Conservation (phyloP, 2,113 vertebrate genomes). For the Colinus virginianus region DNA sequence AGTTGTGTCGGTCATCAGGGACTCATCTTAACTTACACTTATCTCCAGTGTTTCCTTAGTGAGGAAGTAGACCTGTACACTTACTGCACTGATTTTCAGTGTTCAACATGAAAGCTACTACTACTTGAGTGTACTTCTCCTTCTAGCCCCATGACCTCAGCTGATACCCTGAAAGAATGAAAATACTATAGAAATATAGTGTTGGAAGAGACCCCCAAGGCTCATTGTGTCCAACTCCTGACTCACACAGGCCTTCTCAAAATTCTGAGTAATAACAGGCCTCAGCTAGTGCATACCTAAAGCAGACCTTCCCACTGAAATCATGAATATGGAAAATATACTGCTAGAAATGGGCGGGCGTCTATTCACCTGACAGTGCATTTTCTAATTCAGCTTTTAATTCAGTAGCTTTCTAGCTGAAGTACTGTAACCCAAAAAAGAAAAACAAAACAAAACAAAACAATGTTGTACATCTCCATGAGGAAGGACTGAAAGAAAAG, state of each 20-base stretch:
- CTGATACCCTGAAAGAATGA: neutral
- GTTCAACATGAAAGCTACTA: fast-evolving
- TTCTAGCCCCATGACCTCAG: neutral
- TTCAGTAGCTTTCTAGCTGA: neutral
- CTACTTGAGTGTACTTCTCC: neutral
- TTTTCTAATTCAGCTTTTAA: neutral
- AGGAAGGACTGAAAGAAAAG: neutral
- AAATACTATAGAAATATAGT: neutral
- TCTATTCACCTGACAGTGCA: neutral
- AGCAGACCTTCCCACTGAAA: neutral
- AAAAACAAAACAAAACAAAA: neutral
- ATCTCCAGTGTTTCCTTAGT: neutral
- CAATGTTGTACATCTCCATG: neutral
- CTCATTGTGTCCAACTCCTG: neutral
- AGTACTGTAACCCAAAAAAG: neutral
- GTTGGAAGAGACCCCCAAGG: neutral
- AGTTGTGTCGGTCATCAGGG: neutral
- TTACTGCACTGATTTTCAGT: neutral
- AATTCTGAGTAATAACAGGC: neutral
- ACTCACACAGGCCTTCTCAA: neutral
- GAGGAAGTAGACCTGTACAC: neutral
- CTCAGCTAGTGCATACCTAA: neutral
- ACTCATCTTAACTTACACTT: neutral
- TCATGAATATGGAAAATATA: neutral
- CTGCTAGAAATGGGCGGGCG: fast-evolving